These are phyloP conservation scores for Ammodytes marinus DNA, from an alignment of 2,113 vertebrate species.

Conservation along the genomic window DNA sequence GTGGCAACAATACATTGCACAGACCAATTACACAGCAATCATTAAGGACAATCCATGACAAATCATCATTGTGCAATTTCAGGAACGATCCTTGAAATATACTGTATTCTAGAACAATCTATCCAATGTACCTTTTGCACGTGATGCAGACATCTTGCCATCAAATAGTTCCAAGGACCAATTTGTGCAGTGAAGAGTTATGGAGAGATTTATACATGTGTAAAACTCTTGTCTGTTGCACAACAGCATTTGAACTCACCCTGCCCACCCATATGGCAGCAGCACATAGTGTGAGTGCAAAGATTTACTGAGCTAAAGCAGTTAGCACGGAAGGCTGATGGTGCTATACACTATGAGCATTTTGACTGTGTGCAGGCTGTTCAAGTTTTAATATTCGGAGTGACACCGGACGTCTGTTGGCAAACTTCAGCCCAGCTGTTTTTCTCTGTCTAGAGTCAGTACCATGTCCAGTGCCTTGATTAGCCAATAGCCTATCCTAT, in stretches of 20 bases:
- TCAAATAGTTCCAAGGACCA: constrained; percentile 8
- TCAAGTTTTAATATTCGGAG: constrained; percentile 67
- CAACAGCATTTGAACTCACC: constrained; percentile 30
- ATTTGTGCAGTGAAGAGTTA: constrained; percentile 2
- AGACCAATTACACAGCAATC: constrained; percentile 21
- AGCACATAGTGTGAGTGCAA: constrained; percentile 28
- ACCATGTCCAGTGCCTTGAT: constrained; percentile 42
- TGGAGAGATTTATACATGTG: neutral
- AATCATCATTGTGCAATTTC: constrained; percentile 20
- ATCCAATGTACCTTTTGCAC: constrained; percentile 4
- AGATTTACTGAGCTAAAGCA: constrained; percentile 42
- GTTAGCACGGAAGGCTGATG: constrained; percentile 5
- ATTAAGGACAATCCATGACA: constrained; percentile 11
- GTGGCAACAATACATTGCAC: constrained; percentile 3
- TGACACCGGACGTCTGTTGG: constrained; percentile 70
- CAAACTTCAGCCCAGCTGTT: constrained; percentile 76
- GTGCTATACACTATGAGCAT: constrained; percentile 13
- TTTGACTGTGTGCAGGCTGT: constrained; percentile 54
- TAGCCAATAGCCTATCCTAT: constrained; percentile 5
- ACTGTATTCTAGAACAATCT: neutral
- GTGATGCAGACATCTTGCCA: constrained; percentile 22
- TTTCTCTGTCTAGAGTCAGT: constrained; percentile 45
- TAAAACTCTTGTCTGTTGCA: constrained; percentile 30
- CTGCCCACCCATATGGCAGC: constrained; percentile 50
- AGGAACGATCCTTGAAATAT: too few relatives aligned